A percentile compares a stretch with the other conserved stretches of the same genome.
These are phyloP conservation scores for Xylocopa sonorina DNA, from an alignment of 1,140 invertebrate species.

Conservation along the genomic window DNA sequence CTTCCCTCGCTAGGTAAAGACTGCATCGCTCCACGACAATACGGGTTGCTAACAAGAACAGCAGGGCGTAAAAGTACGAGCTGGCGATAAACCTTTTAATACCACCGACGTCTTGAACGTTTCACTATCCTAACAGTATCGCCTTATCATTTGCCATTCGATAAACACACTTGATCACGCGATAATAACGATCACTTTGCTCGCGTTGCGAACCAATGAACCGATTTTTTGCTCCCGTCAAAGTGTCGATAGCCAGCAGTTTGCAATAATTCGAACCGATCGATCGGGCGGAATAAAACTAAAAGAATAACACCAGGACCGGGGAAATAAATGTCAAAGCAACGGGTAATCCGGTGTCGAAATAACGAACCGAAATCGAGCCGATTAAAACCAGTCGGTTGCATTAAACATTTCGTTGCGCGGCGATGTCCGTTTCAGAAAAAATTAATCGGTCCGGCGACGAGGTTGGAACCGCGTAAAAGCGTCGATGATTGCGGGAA, in stretches of 20 bases:
- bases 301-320: neutral
- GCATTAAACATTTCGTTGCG: neutral
- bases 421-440: neutral
- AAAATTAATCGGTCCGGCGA: neutral
- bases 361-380: conserved; percentile 3
- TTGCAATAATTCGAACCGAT: neutral
- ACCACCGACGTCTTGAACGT: neutral
- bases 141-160: neutral
- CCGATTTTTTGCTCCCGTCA: too few relatives aligned
- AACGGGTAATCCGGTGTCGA: neutral
- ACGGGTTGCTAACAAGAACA: conserved; percentile 1
- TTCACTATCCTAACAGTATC: neutral
- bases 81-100: neutral
- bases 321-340: conserved; percentile 18
- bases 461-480: neutral
- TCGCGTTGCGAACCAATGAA: too few relatives aligned
- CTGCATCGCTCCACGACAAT: neutral
- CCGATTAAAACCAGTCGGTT: neutral
- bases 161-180: neutral
- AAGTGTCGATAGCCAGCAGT: neutral
- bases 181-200: neutral
- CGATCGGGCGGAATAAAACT: neutral
- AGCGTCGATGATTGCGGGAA: neutral
- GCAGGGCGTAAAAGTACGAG: neutral
- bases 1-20: neutral